A percentile compares a stretch with the other conserved stretches of the same genome.
These are phyloP conservation scores for Diplodus sargus DNA, from an alignment of 2,797 vertebrate genomes.

Conservation along the genomic window DNA sequence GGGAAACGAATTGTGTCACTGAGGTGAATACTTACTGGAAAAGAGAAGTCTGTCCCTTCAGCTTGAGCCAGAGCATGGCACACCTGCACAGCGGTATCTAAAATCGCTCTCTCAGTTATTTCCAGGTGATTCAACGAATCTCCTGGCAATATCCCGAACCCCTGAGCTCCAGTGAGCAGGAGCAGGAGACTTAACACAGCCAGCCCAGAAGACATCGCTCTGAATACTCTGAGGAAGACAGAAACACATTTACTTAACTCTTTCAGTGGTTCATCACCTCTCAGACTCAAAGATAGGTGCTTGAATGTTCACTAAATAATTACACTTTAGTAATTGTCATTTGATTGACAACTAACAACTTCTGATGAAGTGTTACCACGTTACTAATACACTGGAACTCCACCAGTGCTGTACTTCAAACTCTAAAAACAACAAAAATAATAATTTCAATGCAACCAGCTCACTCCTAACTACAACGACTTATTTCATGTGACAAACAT, in stretches of 20 bases:
- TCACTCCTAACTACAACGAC: neutral
- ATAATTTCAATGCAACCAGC: too few relatives aligned
- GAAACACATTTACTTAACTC: neutral
- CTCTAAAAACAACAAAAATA: neutral
- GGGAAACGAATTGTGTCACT: fast-evolving
- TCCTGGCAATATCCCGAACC: conserved; percentile 62
- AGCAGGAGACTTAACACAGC: conserved; percentile 50
- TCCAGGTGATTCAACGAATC: conserved; percentile 60
- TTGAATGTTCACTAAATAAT: neutral
- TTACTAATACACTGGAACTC: neutral
- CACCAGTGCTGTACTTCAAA: neutral
- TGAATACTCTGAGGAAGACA: neutral
- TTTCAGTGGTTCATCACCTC: neutral
- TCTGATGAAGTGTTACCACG: too few relatives aligned
- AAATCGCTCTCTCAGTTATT: conserved; percentile 71
- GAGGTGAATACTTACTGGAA: conserved; percentile 60
- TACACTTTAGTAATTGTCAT: too few relatives aligned
- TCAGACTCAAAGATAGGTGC: too few relatives aligned
- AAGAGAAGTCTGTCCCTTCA: conserved; percentile 66
- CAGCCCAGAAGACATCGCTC: conserved; percentile 21
- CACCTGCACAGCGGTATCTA: conserved; percentile 66
- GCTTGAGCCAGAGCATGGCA: conserved; percentile 64
- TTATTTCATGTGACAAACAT: neutral
- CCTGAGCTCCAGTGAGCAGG: conserved; percentile 46
- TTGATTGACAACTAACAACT: too few relatives aligned